phyloP scores from a whole-genome alignment of 2,113 vertebrate genomes.

The Apistogramma diplotaenia region DNA sequence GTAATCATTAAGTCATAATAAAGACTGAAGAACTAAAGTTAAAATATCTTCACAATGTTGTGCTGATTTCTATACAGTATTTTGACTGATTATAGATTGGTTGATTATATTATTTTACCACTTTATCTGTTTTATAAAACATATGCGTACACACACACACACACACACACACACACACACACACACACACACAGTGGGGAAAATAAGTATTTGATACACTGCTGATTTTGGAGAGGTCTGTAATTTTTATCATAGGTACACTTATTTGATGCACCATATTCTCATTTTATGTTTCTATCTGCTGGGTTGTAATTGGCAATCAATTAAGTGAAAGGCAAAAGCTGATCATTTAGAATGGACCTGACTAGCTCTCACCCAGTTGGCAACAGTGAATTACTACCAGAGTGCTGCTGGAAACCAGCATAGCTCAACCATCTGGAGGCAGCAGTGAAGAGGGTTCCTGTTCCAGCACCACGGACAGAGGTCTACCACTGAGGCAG shows the following conservation, averaged over 20 bases:
- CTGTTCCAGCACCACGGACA: slow-evolving; percentile 71
- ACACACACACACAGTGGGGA: too few relatives aligned
- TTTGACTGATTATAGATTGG: neutral
- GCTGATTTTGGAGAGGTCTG: too few relatives aligned
- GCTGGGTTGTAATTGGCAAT: neutral
- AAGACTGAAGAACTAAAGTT: neutral
- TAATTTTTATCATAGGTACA: too few relatives aligned
- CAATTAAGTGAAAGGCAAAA: neutral
- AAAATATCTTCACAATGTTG: neutral
- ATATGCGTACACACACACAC: too few relatives aligned
- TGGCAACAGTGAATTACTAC: neutral
- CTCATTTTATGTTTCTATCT: neutral
- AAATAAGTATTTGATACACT: too few relatives aligned
- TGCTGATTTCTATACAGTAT: neutral
- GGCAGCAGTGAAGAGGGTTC: neutral
- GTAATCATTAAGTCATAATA: neutral
- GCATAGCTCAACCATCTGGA: neutral
- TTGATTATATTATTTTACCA: too few relatives aligned
- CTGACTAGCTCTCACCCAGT: neutral
- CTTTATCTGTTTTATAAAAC: neutral
- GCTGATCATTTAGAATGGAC: neutral
- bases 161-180: too few relatives aligned
- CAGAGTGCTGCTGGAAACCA: neutral
- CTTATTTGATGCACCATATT: neutral
- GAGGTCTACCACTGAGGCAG: slow-evolving; percentile 27